phyloP scores from a whole-genome alignment of 2,888 invertebrate species.

The Sesia bembeciformis region DNA sequence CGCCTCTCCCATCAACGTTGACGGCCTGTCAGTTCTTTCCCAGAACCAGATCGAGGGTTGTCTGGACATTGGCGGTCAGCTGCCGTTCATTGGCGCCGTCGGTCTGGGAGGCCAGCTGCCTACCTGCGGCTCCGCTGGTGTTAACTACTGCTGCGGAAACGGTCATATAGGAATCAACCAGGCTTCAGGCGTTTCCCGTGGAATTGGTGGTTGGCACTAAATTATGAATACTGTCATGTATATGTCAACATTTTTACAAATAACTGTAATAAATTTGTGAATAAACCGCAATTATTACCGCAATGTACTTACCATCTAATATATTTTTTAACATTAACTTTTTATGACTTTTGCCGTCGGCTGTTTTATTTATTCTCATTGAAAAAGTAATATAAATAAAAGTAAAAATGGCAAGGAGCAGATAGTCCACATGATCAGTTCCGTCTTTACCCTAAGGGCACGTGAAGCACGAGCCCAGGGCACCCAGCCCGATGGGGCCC shows the following conservation, averaged over 20 bases:
- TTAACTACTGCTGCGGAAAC: conserved; percentile 21
- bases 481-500: no score
- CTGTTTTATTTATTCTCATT: no score
- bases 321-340: no score
- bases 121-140: conserved; percentile 23
- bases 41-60: conserved; percentile 29
- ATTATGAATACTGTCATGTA: not conserved
- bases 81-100: conserved; percentile 35
- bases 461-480: no score
- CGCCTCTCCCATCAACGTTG: conserved; percentile 24
- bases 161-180: conserved; percentile 14
- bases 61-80: conserved; percentile 24
- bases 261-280: no score
- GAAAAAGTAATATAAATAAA: no score
- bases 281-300: not conserved
- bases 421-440: no score
- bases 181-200: not conserved
- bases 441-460: no score
- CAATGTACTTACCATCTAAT: no score
- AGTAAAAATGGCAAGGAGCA: no score
- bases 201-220: not conserved
- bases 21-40: conserved; percentile 26
- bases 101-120: conserved; percentile 24
- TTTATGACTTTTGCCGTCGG: no score
- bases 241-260: not conserved